Evolutionary conservation across 1,140 invertebrate species (phyloP).

Genomic region (Microplitis mediator): DNA sequence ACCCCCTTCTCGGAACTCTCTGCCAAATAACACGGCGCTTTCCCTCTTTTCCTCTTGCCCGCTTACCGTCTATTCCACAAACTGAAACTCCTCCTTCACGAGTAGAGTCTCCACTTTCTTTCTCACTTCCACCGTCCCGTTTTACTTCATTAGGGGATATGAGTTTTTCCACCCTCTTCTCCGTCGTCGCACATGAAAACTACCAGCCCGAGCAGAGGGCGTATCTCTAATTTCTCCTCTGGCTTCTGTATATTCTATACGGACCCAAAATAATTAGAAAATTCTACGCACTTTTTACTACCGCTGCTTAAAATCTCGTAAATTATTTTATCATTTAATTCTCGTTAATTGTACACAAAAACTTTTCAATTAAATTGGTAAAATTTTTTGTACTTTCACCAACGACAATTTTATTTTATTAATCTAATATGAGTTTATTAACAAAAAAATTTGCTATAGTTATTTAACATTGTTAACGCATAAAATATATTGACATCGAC

Average conservation of each 20-base stretch:
- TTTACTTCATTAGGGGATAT: conserved; percentile 50
- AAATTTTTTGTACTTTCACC: too few relatives aligned
- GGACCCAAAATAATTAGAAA: background rate
- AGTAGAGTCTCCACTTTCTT: conserved; percentile 2
- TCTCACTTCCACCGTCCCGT: conserved; percentile 30
- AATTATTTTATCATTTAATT: too few relatives aligned
- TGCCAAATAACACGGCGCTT: background rate
- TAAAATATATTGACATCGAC: background rate
- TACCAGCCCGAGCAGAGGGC: conserved; percentile 10
- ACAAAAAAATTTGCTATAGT: background rate
- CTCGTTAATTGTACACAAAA: too few relatives aligned
- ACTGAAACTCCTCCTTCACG: conserved; percentile 10
- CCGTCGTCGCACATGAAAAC: background rate
- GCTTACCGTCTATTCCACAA: background rate
- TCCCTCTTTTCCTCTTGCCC: conserved; percentile 22
- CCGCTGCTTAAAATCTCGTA: too few relatives aligned
- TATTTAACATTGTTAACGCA: background rate
- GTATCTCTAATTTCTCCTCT: conserved; percentile 16
- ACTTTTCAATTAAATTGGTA: too few relatives aligned
- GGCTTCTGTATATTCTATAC: too few relatives aligned
- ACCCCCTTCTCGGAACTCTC: background rate
- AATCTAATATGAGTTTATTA: too few relatives aligned
- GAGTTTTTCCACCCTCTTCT: conserved; percentile 44
- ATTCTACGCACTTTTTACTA: background rate
- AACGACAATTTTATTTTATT: too few relatives aligned